phyloP scores from a whole-genome alignment of 2,797 vertebrate species.

The Stomatorhinus walkeri region DNA sequence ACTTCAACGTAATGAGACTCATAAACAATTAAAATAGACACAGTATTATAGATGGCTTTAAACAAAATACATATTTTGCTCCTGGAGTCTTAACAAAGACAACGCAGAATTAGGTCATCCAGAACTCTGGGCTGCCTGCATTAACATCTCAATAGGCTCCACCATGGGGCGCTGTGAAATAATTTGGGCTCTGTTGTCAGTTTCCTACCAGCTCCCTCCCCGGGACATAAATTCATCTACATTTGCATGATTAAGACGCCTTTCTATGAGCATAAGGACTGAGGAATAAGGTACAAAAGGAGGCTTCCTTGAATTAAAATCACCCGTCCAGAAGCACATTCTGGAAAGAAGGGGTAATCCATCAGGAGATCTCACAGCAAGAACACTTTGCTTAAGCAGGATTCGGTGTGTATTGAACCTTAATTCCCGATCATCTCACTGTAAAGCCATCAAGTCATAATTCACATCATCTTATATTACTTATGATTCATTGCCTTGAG shows the following conservation, averaged over 20 bases:
- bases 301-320: background rate
- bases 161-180: conserved; percentile 8
- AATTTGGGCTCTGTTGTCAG: background rate
- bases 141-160: conserved; percentile 18
- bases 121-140: background rate
- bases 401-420: background rate
- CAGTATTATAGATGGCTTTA: background rate
- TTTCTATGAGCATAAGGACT: background rate
- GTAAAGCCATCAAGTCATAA: background rate
- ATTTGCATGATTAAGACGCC: conserved; percentile 8
- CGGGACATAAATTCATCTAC: background rate
- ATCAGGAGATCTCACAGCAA: background rate
- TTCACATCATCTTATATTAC: background rate
- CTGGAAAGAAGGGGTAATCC: background rate
- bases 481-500: background rate
- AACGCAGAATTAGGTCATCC: background rate
- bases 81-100: background rate
- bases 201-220: background rate
- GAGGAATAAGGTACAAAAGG: background rate
- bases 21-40: background rate
- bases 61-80: background rate
- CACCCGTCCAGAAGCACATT: background rate
- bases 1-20: background rate
- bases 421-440: background rate
- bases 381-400: background rate